Conservation (phyloP, 2,888 invertebrate genomes). For the Nephrotoma flavescens region DNA sequence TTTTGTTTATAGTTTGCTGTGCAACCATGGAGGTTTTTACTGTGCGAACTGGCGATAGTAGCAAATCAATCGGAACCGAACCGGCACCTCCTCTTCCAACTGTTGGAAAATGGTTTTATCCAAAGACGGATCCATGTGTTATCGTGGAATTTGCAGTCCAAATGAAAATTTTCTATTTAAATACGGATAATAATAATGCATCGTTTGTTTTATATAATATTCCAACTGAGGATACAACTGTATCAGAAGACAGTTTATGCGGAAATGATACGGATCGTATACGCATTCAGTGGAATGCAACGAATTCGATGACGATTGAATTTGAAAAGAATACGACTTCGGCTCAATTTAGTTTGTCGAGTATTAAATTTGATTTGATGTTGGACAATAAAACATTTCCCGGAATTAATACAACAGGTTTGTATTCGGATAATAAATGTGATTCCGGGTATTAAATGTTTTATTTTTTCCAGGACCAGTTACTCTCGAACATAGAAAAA, state of each 20-base stretch:
- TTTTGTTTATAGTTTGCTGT: background rate
- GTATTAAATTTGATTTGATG: background rate
- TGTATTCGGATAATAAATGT: background rate
- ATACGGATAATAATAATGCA: slow-evolving; percentile 19
- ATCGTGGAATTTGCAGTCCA: slow-evolving; percentile 49
- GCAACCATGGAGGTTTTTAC: background rate
- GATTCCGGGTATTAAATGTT: background rate
- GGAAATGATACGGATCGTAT: slow-evolving; percentile 24
- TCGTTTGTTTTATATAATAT: slow-evolving; percentile 26
- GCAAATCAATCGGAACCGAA: background rate
- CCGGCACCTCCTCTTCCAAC: slow-evolving; percentile 16
- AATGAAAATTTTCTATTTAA: slow-evolving; percentile 38
- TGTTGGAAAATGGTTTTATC: slow-evolving; percentile 35
- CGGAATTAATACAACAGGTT: background rate
- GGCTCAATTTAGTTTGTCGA: slow-evolving; percentile 46
- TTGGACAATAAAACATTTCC: background rate
- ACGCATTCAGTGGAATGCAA: slow-evolving; percentile 29
- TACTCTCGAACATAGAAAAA: background rate
- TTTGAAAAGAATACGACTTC: slow-evolving; percentile 30
- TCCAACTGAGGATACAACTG: slow-evolving; percentile 29
- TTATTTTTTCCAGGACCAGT: background rate
- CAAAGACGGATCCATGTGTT: slow-evolving; percentile 40
- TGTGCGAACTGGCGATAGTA: background rate
- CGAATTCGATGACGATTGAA: slow-evolving; percentile 11
- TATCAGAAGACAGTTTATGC: slow-evolving; percentile 29